Base-by-base conservation (phyloP, 2,888 invertebrate genomes). In the Argyresthia albistria region DNA sequence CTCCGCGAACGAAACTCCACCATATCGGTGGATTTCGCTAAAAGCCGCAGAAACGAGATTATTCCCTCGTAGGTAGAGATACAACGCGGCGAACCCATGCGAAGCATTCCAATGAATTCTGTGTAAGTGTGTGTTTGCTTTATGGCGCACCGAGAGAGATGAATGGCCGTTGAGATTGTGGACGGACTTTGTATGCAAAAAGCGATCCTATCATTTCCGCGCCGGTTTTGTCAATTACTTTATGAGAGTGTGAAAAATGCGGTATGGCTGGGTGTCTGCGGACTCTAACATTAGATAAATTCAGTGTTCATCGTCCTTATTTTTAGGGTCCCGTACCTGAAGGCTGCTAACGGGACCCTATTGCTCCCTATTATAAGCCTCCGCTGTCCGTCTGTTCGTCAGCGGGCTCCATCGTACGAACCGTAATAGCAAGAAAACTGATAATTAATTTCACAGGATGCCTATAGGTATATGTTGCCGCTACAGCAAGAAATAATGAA, bases 21-120 rank as follows among this genome's bases (percentile, higher is more conserved):
- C 12, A 48, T 62, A 60, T 65, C 60, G 60, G 58, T 64, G 66
- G 55, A 50, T 56, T 58, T 56, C 56, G 58, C 55, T 55, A 57
- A 60, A 57, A 70, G 69, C 73, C 72, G 70, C 73, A 78, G 75
- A 75, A 78, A 81, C 73, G 70, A 79, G 78, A 82, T 81, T 78
- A 82, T 69, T 62, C 39, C 69, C 65, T 67, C 66, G 67, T 70
- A 70, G 69, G 67, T 70, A 70, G 69, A 73, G 71, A 78, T 74
- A 76, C 71, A 4, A 39, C 39, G 10, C 67, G 66, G 69, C 63
- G 68, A 59, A 43, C 37, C 35, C 45, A 4, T 36, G 48, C 36
- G 37, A 14, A 36, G 48, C 43, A 50, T 53, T 37, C 42, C 39
- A 50, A 50, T 53, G 46, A 53, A 43, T 50, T 43, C 42, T 15